Percentiles rank a stretch among this genome's conserved stretches.
Evolutionary conservation across 1,140 invertebrate genomes (phyloP).

Genomic region (Nymphalis io): DNA sequence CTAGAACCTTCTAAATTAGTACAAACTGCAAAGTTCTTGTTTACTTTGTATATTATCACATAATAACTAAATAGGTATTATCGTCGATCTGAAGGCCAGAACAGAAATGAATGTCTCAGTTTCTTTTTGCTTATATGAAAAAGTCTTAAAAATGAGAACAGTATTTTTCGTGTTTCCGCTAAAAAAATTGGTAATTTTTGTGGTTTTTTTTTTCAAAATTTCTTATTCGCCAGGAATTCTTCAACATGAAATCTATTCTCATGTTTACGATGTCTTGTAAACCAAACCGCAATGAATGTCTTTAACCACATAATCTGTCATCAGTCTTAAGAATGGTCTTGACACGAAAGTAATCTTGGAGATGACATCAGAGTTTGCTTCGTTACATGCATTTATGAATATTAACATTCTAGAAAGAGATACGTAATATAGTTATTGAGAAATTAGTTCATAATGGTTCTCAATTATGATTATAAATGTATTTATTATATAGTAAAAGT

Average conservation of each 20-base stretch:
- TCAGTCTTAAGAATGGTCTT: constrained; percentile 13
- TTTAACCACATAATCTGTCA: constrained; percentile 22
- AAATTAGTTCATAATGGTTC: background rate
- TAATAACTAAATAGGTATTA: no score
- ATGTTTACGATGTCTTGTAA: constrained; percentile 10
- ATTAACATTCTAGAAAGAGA: background rate
- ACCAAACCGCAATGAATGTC: constrained; percentile 10
- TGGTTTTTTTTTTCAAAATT: no score
- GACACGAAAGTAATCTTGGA: constrained; percentile 6
- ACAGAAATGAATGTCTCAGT: no score
- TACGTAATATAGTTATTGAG: background rate
- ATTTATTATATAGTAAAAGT: background rate
- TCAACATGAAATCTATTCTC: constrained; percentile 12
- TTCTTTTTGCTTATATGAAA: no score
- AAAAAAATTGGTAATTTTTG: no score
- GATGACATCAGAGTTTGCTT: constrained; percentile 14
- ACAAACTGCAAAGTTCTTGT: background rate
- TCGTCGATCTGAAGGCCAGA: no score
- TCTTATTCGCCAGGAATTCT: constrained; percentile 22
- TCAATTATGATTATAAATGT: background rate
- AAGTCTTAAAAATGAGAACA: no score
- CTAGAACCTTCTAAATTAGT: constrained; percentile 19
- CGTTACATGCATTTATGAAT: constrained; percentile 5
- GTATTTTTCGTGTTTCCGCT: no score
- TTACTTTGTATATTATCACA: background rate